These are phyloP conservation scores for Drosophila aldrichi DNA, from an alignment of 2,888 invertebrate species.

Conservation along the genomic window DNA sequence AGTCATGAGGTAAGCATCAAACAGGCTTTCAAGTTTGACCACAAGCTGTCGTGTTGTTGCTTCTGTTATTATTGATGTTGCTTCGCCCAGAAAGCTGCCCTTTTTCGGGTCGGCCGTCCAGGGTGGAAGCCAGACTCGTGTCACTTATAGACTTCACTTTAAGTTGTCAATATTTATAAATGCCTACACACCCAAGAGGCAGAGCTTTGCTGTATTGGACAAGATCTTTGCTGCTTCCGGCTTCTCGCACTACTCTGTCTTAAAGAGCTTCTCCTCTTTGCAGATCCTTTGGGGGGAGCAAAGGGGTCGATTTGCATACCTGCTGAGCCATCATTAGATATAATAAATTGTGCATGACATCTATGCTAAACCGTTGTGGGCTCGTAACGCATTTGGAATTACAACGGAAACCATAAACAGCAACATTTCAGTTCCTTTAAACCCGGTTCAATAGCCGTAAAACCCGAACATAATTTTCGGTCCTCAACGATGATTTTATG, in stretches of 20 bases:
- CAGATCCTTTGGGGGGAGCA: background rate
- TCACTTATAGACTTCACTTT: constrained; percentile 78
- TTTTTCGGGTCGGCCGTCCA: constrained; percentile 37
- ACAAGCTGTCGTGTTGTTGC: constrained; percentile 51
- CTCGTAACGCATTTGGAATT: constrained; percentile 25
- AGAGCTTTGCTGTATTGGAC: constrained; percentile 11
- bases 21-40: constrained; percentile 78
- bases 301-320: constrained; percentile 33
- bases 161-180: constrained; percentile 80
- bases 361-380: constrained; percentile 18
- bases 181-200: constrained; percentile 64
- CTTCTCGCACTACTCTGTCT: background rate
- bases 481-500: constrained; percentile 73
- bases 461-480: constrained; percentile 71
- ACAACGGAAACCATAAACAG: constrained; percentile 68
- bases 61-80: constrained; percentile 41
- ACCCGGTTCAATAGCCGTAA: constrained; percentile 58
- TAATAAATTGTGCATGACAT: constrained; percentile 62
- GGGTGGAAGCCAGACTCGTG: constrained; percentile 50
- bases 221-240: background rate
- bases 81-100: constrained; percentile 62
- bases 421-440: constrained; percentile 62
- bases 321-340: constrained; percentile 44
- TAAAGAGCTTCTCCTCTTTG: too few species aligned
- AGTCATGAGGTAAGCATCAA: constrained; percentile 66